These are phyloP conservation scores for Halesus radiatus DNA, from an alignment of 1,140 invertebrate genomes.

Conservation along the genomic window DNA sequence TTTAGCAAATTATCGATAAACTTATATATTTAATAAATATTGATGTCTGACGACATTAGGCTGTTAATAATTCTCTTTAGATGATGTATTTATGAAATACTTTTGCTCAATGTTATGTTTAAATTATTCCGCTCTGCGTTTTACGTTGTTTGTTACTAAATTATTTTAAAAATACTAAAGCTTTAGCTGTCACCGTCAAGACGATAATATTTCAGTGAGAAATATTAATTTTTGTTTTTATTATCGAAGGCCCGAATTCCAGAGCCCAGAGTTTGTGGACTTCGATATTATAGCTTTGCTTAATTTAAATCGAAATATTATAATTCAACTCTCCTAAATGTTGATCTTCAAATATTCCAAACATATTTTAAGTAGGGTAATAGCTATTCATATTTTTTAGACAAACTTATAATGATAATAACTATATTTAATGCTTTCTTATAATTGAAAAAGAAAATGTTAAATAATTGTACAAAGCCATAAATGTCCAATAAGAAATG, in stretches of 20 bases:
- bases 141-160: too few relatives aligned
- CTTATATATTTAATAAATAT: not conserved
- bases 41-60: not conserved
- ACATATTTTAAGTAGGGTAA: too few relatives aligned
- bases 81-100: not conserved
- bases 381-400: not conserved
- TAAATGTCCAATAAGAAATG: conserved; percentile 26
- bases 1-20: not conserved
- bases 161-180: too few relatives aligned
- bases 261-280: conserved; percentile 51
- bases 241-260: conserved; percentile 49
- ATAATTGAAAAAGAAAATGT: conserved; percentile 1
- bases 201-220: not conserved
- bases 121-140: not conserved
- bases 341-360: too few relatives aligned
- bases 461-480: conserved; percentile 17
- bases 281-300: conserved; percentile 41
- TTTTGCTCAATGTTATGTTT: conserved; percentile 30
- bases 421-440: too few relatives aligned
- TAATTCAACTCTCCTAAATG: too few relatives aligned
- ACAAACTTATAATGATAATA: too few relatives aligned
- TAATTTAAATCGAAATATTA: not conserved
- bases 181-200: too few relatives aligned
- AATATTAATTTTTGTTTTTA: conserved; percentile 20
- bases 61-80: conserved; percentile 20